Percentiles rank a stretch among this genome's conserved stretches.
These are phyloP conservation scores for Sarcophaga subvicina DNA, from an alignment of 2,888 invertebrate genomes.

Conservation along the genomic window DNA sequence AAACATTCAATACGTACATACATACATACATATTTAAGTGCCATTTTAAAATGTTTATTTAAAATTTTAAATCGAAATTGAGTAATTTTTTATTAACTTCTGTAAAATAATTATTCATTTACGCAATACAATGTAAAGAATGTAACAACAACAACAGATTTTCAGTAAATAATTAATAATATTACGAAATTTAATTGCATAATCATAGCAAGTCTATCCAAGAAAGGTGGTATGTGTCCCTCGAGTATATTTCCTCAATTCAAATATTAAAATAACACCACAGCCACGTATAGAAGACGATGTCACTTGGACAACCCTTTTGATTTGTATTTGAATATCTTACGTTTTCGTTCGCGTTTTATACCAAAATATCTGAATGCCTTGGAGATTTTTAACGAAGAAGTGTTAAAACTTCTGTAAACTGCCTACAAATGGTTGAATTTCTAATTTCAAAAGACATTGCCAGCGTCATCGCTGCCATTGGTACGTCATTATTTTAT, in stretches of 20 bases:
- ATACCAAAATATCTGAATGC: conserved; percentile 43
- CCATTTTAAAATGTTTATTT: background rate
- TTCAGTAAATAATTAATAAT: conserved; percentile 65
- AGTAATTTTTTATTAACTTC: conserved; percentile 16
- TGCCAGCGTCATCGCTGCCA: background rate
- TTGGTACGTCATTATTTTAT: conserved; percentile 46
- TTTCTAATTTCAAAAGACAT: conserved; percentile 44
- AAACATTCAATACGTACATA: no score
- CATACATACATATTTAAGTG: background rate
- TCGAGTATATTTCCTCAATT: conserved; percentile 63
- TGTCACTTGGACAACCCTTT: conserved; percentile 66
- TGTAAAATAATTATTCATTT: background rate
- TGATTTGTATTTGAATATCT: background rate
- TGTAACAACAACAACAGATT: no score
- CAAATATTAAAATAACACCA: conserved; percentile 13
- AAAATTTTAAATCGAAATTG: background rate
- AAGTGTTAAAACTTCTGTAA: conserved; percentile 65
- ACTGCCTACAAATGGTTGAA: conserved; percentile 52
- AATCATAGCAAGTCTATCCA: conserved; percentile 60
- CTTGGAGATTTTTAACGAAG: conserved; percentile 59
- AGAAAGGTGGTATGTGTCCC: conserved; percentile 47
- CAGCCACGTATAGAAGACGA: background rate
- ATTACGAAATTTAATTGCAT: conserved; percentile 66
- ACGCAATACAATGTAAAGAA: no score
- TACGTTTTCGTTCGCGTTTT: background rate